Percentiles rank a stretch among this genome's conserved stretches.
Evolutionary conservation across 2,888 invertebrate species (phyloP).

Genomic region (Agonopterix alstromeriana): DNA sequence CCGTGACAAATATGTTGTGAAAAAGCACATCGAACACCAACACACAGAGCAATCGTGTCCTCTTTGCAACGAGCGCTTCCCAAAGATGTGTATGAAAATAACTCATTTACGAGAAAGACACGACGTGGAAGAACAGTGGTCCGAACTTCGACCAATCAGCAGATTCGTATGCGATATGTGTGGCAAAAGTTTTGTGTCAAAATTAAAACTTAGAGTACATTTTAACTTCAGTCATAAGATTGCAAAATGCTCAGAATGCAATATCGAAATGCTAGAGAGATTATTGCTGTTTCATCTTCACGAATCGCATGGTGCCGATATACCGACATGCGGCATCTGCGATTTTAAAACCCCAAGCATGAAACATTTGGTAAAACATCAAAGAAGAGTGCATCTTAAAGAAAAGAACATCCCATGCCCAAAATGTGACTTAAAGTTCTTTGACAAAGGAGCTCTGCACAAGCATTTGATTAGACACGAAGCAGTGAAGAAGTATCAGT

Average conservation of each 20-base stretch:
- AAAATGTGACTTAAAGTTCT: neutral
- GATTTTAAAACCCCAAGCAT: neutral
- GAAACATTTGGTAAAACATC: neutral
- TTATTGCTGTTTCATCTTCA: neutral
- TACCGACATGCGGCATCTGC: slow-evolving; percentile 4
- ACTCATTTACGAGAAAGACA: too few species aligned
- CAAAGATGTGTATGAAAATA: too few species aligned
- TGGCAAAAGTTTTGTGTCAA: too few species aligned
- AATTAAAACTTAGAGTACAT: neutral
- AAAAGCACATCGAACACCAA: too few species aligned
- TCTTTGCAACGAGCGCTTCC: too few species aligned
- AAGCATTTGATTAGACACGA: slow-evolving; percentile 15
- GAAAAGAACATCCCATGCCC: slow-evolving; percentile 34
- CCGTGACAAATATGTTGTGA: too few species aligned
- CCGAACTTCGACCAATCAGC: too few species aligned
- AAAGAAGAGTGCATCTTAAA: slow-evolving; percentile 6
- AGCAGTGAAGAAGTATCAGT: slow-evolving; percentile 19
- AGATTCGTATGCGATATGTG: too few species aligned
- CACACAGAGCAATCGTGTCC: too few species aligned
- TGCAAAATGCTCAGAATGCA: neutral
- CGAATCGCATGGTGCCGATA: neutral
- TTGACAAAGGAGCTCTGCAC: neutral
- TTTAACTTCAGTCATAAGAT: neutral
- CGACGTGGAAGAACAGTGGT: too few species aligned
- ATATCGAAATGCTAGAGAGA: neutral